phyloP scores from a whole-genome alignment of 92 coral and sea anemone genomes.

The Umimayanthus kanabou region DNA sequence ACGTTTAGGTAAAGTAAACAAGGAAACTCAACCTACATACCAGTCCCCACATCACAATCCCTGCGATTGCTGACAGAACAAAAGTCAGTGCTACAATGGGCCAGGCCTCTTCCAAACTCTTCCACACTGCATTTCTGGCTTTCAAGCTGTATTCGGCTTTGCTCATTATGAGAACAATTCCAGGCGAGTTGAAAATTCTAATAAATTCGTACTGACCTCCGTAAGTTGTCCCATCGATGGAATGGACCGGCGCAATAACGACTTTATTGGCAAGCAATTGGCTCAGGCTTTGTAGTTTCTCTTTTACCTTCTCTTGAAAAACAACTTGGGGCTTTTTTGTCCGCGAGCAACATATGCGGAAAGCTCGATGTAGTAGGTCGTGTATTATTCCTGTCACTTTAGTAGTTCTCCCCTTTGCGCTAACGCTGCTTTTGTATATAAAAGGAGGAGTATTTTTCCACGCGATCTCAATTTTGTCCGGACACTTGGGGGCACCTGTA shows the following conservation, averaged over 20 bases:
- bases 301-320: background rate
- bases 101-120: conserved; percentile 27
- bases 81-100: conserved; percentile 37
- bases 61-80: conserved; percentile 46
- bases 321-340: background rate
- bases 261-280: background rate
- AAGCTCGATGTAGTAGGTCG: background rate
- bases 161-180: conserved; percentile 35
- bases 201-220: conserved; percentile 18
- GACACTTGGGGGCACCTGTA: background rate
- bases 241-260: conserved; percentile 18
- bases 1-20: background rate
- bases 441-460: conserved; percentile 27
- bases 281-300: background rate
- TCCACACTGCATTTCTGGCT: conserved; percentile 34
- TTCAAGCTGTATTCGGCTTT: conserved; percentile 29
- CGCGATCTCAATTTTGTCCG: conserved; percentile 5
- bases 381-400: background rate
- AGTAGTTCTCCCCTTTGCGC: background rate
- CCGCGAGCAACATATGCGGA: conserved; percentile 17
- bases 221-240: conserved; percentile 23
- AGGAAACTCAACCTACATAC: conserved; percentile 24
- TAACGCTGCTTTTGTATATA: background rate
- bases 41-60: conserved; percentile 61
- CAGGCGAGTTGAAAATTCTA: conserved; percentile 18